Evolutionary conservation across 2,888 invertebrate genomes (phyloP), one percentile per base, ranked within the genome.

Genomic region (Megaustenia siamemsis): DNA sequence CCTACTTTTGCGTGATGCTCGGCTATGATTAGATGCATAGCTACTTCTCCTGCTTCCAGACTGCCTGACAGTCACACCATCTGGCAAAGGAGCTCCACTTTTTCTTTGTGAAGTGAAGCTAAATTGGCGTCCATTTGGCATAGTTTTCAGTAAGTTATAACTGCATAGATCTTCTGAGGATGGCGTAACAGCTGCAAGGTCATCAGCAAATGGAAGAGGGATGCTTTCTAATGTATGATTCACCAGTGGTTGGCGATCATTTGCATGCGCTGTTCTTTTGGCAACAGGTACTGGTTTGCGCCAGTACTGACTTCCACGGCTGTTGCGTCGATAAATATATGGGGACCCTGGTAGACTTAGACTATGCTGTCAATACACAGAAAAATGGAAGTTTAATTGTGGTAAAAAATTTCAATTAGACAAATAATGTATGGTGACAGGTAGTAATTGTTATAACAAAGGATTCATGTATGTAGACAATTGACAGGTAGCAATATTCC

Each of bases 311-410:
- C 97, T 98, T 90, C 97, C 97, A 90, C 97, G 86, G 86, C 88
- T 90, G 84, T 88, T 87, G 90, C 98, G 96, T 88, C 98, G 96
- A 92, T 97, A 95, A 95, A 97, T 97, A 96, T 98, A 98, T 91
- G 98, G 98, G 91, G 98, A 98, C 92, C 98, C 98, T 92, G 98
- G 98, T 94, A 99, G 96, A 95, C 98, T 98, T 94, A 98, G 96
- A 95, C 98, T 98, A 94, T 98, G 97, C 98, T 98, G 96, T n/a
- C 28, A n/a, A 45, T 12, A 84, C 92, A 93, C 45, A 84, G 15
- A 60, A 18, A 63, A 3, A 60, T 32, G 53, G 32, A 71, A n/a
- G 24, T 21, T 10, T 28, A 71, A 6, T 6, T 15, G n/a, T 43
- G n/a, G 8, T 12, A 35, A 38, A 6, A 63, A n/a, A n/a, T n/a